Evolutionary conservation across 2,113 vertebrate genomes (phyloP).

Genomic region (Callaeas wilsoni): DNA sequence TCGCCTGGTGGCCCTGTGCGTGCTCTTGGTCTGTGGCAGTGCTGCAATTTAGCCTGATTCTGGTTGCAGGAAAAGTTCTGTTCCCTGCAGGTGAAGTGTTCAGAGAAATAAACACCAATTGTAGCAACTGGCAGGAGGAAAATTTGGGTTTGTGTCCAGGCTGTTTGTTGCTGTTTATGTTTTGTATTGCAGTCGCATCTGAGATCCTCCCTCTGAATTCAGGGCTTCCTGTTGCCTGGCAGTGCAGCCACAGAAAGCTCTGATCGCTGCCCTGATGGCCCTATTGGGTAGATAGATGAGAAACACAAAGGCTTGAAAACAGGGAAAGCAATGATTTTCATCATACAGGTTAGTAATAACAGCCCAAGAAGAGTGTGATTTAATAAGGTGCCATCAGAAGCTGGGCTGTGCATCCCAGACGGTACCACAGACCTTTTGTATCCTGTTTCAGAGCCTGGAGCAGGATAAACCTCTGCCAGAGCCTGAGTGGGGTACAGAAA

Average conservation of each 20-base stretch:
- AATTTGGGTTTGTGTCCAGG: background rate
- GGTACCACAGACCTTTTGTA: background rate
- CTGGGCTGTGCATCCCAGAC: background rate
- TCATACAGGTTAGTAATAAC: background rate
- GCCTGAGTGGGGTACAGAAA: background rate
- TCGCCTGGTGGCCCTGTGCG: accelerated
- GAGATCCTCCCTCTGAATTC: background rate
- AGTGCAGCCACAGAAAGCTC: background rate
- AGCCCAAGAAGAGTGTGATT: background rate
- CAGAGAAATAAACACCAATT: background rate
- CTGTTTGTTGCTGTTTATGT: background rate
- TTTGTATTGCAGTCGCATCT: background rate
- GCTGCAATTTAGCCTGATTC: background rate
- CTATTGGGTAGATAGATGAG: background rate
- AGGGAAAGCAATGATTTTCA: background rate
- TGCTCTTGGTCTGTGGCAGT: background rate
- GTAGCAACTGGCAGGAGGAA: background rate
- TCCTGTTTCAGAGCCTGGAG: background rate
- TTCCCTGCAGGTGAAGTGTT: background rate
- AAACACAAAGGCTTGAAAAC: background rate
- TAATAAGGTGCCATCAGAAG: background rate
- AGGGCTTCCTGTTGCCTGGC: background rate
- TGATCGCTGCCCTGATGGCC: background rate
- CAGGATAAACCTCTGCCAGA: background rate
- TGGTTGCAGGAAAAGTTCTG: background rate